phyloP scores from a whole-genome alignment of 1,140 invertebrate genomes.

The Papilio dardanus region DNA sequence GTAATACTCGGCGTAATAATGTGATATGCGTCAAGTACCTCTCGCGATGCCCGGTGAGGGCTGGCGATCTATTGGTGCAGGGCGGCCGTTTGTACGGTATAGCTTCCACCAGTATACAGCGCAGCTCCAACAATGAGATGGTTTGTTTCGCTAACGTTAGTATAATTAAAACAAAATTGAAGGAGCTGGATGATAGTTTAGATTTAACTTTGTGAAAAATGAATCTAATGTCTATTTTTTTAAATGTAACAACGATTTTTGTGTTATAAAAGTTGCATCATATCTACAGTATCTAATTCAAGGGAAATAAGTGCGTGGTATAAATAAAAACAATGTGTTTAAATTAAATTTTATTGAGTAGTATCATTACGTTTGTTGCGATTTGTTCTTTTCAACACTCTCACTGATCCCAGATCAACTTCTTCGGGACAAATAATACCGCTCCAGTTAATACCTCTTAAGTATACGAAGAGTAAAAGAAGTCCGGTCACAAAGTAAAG shows the following conservation, averaged over 20 bases:
- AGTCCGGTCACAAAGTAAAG: conserved; percentile 51
- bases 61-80: conserved; percentile 68
- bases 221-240: too few relatives aligned
- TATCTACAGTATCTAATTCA: background rate
- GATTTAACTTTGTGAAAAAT: conserved; percentile 36
- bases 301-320: background rate
- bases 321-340: background rate
- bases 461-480: conserved; percentile 54
- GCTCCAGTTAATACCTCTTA: conserved; percentile 64
- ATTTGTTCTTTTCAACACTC: conserved; percentile 40
- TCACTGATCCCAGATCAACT: conserved; percentile 63
- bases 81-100: conserved; percentile 56
- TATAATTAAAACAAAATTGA: conserved; percentile 49
- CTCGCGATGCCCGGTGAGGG: conserved; percentile 59
- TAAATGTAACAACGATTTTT: too few relatives aligned
- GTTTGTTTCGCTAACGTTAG: conserved; percentile 65
- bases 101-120: conserved; percentile 55
- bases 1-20: conserved; percentile 48
- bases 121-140: conserved; percentile 44
- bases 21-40: conserved; percentile 65
- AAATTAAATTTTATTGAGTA: conserved; percentile 16
- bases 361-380: conserved; percentile 30
- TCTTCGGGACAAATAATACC: conserved; percentile 64
- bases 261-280: background rate
- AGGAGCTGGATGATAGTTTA: conserved; percentile 45